phyloP scores from a whole-genome alignment of 2,797 vertebrate species.

The Enteromius radiatus region DNA sequence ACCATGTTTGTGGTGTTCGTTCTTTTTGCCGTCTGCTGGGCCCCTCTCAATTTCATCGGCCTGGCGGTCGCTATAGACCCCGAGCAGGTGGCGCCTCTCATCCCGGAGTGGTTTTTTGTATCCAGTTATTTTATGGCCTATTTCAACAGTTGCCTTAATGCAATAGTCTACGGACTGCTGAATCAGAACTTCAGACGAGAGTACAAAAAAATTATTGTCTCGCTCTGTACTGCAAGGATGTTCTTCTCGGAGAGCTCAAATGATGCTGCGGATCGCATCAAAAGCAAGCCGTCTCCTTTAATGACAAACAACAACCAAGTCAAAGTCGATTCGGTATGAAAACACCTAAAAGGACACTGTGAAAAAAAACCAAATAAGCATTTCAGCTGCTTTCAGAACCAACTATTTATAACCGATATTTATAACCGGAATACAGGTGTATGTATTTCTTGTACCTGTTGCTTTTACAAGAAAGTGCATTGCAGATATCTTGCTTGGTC shows the following conservation, averaged over 20 bases:
- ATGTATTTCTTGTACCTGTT: constrained; percentile 31
- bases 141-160: constrained; percentile 90
- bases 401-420: constrained; percentile 31
- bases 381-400: constrained; percentile 40
- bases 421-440: constrained; percentile 30
- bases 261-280: constrained; percentile 75
- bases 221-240: constrained; percentile 77
- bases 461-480: constrained; percentile 36
- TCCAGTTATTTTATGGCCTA: constrained; percentile 87
- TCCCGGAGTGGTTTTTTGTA: constrained; percentile 87
- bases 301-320: constrained; percentile 80
- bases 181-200: constrained; percentile 87
- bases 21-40: constrained; percentile 87
- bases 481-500: constrained; percentile 47
- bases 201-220: constrained; percentile 82
- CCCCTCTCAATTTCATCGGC: constrained; percentile 85
- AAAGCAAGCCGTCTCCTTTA: constrained; percentile 80
- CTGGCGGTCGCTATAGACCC: constrained; percentile 82
- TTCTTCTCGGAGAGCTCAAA: constrained; percentile 82
- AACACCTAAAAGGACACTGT: constrained; percentile 35
- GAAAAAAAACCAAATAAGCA: constrained; percentile 51
- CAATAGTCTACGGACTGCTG: constrained; percentile 84
- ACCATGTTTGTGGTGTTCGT: constrained; percentile 89
- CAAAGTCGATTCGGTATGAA: constrained; percentile 82
- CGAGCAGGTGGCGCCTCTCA: constrained; percentile 70